Base-by-base conservation (phyloP, 92 coral and sea anemone species). In the Epizoanthus ramosus region DNA sequence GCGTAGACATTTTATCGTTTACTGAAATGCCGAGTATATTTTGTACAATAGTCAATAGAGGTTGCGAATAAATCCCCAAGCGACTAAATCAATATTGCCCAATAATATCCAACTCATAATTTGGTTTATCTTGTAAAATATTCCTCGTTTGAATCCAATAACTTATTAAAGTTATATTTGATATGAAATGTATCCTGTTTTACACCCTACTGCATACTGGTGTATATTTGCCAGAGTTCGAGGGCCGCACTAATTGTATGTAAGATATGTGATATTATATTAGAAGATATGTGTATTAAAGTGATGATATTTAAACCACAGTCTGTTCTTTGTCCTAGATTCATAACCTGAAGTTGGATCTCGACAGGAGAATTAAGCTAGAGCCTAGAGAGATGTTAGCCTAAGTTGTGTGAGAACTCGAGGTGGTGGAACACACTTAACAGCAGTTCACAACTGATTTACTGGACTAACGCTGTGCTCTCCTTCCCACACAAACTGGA, bases 341-440 rank as follows among this genome's bases (percentile, higher is more conserved):
- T 61, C 82, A 77, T 77, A 77, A 77, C 82, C 82, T 77, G 57
- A 77, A 77, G 82, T 61, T 77, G 82, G 82, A 61, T 41, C 82
- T 77, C 52, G 82, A 77, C 82, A 65, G 82, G 71, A 77, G 82
- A 77, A 77, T 77, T n/a, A 77, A 77, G 60, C 82, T 77, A 77
- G 82, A 77, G 35, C 82, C 82, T 77, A 77, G 82, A 43, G 82
- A 77, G 82, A 77, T 77, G 82, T 77, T 77, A 77, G 82, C 82
- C 82, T 77, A 77, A 56, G 79, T 74, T 56, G 79, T 23, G 64
- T 74, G 71, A 15, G 56, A 77, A 61, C 68, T 39, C 58, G 63
- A n/a, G 82, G 70, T 43, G 47, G 61, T 60, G 82, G 71, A 77
- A 47, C 23, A 47, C 23, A 16, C 35, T 57, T 60, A 39, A 60